These are phyloP conservation scores for Baccha elongata DNA, from an alignment of 2,888 invertebrate species.

Conservation along the genomic window DNA sequence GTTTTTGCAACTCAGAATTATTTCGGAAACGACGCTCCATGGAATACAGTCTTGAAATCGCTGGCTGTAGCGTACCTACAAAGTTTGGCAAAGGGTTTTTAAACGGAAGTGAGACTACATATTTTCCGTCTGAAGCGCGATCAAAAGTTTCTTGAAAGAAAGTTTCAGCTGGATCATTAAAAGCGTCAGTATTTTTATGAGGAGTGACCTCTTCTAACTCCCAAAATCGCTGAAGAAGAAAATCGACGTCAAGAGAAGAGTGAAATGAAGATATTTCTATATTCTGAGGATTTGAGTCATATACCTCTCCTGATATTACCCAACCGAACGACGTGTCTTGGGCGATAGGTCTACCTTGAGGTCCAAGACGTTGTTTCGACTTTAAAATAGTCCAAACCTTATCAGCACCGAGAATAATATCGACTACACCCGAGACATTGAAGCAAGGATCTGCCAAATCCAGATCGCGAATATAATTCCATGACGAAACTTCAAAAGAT, in stretches of 20 bases:
- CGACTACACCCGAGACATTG: slow-evolving; percentile 49
- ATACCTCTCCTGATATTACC: slow-evolving; percentile 51
- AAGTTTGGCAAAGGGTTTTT: slow-evolving; percentile 24
- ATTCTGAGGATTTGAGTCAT: background rate
- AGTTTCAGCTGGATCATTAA: slow-evolving; percentile 42
- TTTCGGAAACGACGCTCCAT: slow-evolving; percentile 35
- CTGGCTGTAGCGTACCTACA: slow-evolving; percentile 20
- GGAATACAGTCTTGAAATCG: slow-evolving; percentile 3
- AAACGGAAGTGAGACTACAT: slow-evolving; percentile 45
- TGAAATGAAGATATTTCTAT: slow-evolving; percentile 15
- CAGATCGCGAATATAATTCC: slow-evolving; percentile 28
- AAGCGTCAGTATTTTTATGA: slow-evolving; percentile 35
- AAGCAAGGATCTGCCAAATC: slow-evolving; percentile 62
- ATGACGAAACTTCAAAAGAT: slow-evolving; percentile 17
- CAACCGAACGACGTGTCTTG: slow-evolving; percentile 62
- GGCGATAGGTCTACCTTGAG: slow-evolving; percentile 29
- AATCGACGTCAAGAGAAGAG: slow-evolving; percentile 33
- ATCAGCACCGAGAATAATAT: slow-evolving; percentile 61
- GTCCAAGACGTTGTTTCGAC: slow-evolving; percentile 36
- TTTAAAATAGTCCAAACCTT: slow-evolving; percentile 51
- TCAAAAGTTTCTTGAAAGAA: slow-evolving; percentile 26
- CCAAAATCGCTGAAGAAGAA: slow-evolving; percentile 47
- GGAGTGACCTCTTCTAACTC: slow-evolving; percentile 52
- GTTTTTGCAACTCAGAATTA: slow-evolving; percentile 8
- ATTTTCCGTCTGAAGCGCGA: slow-evolving; percentile 43